phyloP scores from a whole-genome alignment of 2,113 vertebrate species.

The Cavia porcellus region DNA sequence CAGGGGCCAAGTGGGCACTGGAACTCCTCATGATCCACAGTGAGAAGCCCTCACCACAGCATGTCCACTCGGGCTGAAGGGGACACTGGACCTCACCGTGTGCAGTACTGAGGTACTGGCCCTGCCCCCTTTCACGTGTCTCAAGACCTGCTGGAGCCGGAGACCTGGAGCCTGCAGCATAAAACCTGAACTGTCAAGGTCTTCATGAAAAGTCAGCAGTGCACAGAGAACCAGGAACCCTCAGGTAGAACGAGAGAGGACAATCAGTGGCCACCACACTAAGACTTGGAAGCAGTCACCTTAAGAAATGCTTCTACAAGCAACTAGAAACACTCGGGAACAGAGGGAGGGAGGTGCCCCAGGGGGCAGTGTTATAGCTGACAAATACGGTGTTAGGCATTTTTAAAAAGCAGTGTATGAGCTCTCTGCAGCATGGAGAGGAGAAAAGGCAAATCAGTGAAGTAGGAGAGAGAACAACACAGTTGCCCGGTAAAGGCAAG shows the following conservation, averaged over 20 bases:
- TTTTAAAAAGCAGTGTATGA: neutral
- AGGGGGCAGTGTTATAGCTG: neutral
- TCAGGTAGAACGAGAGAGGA: neutral
- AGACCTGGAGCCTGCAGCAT: neutral
- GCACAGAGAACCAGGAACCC: neutral
- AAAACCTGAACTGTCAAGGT: neutral
- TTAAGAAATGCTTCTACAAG: neutral
- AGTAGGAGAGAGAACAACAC: neutral
- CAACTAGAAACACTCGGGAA: neutral
- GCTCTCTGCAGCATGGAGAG: neutral
- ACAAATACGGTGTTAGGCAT: neutral
- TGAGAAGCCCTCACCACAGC: neutral
- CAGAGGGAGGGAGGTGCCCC: too few species aligned
- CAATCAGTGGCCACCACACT: neutral
- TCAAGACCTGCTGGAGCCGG: neutral
- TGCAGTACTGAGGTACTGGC: too few species aligned
- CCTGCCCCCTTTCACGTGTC: neutral
- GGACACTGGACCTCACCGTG: fast-evolving
- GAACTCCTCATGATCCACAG: neutral
- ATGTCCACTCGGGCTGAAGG: fast-evolving
- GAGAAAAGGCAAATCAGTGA: neutral
- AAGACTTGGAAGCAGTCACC: neutral
- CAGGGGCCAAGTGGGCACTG: neutral
- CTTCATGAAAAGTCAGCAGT: neutral
- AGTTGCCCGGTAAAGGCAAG: neutral